Conservation (phyloP, 1,140 invertebrate species). For the Scaptomyza montana region DNA sequence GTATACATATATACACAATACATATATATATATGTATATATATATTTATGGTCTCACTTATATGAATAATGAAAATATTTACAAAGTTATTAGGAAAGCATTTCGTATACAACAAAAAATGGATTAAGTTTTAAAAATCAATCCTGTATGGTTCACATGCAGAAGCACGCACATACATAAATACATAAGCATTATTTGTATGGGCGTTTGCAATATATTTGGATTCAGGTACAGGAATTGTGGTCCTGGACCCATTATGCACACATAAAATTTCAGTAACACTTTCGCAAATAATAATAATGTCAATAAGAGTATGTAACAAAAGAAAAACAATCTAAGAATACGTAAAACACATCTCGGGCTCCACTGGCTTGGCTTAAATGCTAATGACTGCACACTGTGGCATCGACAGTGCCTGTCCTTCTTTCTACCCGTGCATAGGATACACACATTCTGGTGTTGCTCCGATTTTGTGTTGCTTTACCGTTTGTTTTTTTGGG, state of each 20-base stretch:
- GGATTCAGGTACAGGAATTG: slow-evolving; percentile 13
- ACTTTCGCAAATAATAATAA: slow-evolving; percentile 36
- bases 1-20: slow-evolving; percentile 7
- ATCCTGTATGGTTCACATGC: slow-evolving; percentile 35
- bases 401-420: slow-evolving; percentile 9
- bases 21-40: neutral
- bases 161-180: slow-evolving; percentile 5
- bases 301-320: slow-evolving; percentile 31
- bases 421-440: slow-evolving; percentile 29
- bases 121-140: slow-evolving; percentile 29
- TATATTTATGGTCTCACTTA: slow-evolving; percentile 2
- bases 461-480: slow-evolving; percentile 14
- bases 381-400: slow-evolving; percentile 70
- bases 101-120: slow-evolving; percentile 12
- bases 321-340: slow-evolving; percentile 30
- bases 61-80: slow-evolving; percentile 43
- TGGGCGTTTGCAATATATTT: slow-evolving; percentile 15
- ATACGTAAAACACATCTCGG: slow-evolving; percentile 38
- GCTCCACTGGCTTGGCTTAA: slow-evolving; percentile 55
- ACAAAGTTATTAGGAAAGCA: slow-evolving; percentile 35
- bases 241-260: slow-evolving; percentile 60
- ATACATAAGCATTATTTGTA: slow-evolving; percentile 3
- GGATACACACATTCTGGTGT: slow-evolving; percentile 17
- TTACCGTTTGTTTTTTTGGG: slow-evolving; percentile 16
- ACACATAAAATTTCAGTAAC: slow-evolving; percentile 42